Evolutionary conservation across 2,797 vertebrate genomes (phyloP).

Genomic region (Acrocephalus scirpaceus): DNA sequence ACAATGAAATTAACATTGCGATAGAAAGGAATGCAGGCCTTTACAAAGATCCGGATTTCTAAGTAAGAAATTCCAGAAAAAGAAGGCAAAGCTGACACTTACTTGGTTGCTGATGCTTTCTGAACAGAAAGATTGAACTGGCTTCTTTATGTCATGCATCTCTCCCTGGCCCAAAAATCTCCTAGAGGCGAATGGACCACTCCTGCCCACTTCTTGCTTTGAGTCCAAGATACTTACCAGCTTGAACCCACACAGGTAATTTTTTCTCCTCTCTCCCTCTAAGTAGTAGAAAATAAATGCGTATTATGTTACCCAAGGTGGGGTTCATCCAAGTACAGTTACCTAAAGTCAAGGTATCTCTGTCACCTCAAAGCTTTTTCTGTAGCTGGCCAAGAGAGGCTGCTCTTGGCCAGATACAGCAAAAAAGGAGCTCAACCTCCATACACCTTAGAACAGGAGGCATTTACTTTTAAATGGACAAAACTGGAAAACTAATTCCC

Average conservation of each 20-base stretch:
- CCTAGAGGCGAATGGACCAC: neutral
- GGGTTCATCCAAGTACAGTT: neutral
- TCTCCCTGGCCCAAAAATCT: neutral
- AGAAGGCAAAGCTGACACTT: neutral
- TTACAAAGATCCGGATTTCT: neutral
- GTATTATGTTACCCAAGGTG: neutral
- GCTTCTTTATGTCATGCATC: neutral
- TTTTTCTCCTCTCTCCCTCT: neutral
- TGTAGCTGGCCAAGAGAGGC: neutral
- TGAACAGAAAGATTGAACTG: neutral
- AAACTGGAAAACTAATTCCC: neutral
- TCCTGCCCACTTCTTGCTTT: neutral
- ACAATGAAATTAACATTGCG: neutral
- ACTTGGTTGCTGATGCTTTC: neutral
- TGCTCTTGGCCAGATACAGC: neutral
- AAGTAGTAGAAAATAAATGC: neutral
- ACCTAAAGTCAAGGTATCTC: neutral
- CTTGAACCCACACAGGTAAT: neutral
- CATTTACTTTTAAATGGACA: neutral
- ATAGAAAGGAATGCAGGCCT: neutral
- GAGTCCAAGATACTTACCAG: neutral
- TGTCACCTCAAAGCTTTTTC: neutral
- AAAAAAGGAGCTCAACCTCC: neutral
- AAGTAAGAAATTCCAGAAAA: neutral
- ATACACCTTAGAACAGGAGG: neutral